Base-by-base conservation (phyloP, 2,113 vertebrate species). In the Cariama cristata region DNA sequence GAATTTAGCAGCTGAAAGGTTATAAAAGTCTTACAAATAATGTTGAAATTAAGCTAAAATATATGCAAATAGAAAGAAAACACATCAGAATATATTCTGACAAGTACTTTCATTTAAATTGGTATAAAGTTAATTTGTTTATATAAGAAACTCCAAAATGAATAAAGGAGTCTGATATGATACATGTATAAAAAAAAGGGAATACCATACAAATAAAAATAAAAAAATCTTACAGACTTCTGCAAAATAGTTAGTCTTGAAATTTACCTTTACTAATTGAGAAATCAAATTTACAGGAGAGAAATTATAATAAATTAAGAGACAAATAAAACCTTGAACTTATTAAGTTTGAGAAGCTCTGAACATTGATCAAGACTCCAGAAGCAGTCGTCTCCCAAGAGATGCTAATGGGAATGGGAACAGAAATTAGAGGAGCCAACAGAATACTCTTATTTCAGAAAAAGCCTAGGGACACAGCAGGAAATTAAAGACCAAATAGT, bases 401-500 rank as follows among this genome's bases (percentile, higher is more conserved):
- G 13, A 14, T 42, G 18, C 9, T 59, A 53, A 71, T 73, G 35
- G 50, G 67, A 93, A 91, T 44, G 20, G 30, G 58, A 95, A 60
- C 22, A 90, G 20, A 92, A 94, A 92, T 80, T 84, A 73, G 47
- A 89, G 28, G 96, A 40, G 53, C 20, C 33, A 84, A 53, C 12
- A 55, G 62, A 90, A 92, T 50, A 32, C 4, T 8, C 55, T 86
- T 86, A 84, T 60, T 96, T 62, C 47, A 96, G 67, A 85, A 75
- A 81, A 96, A 79, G 30, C 52, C 60, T 90, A 72, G 35, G 33
- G 50, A 69, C 35, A 85, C 18, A 66, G 63, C 16, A 96, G 89
- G 44, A 94, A 86, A 97, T 88, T 91, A 84, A 74, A 73, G 74
- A 92, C 53, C 67, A 91, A 91, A 88, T 19, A 94, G 47, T 58